Base-by-base conservation (phyloP, 2,888 invertebrate species). In the Microctonus aethiopoides region DNA sequence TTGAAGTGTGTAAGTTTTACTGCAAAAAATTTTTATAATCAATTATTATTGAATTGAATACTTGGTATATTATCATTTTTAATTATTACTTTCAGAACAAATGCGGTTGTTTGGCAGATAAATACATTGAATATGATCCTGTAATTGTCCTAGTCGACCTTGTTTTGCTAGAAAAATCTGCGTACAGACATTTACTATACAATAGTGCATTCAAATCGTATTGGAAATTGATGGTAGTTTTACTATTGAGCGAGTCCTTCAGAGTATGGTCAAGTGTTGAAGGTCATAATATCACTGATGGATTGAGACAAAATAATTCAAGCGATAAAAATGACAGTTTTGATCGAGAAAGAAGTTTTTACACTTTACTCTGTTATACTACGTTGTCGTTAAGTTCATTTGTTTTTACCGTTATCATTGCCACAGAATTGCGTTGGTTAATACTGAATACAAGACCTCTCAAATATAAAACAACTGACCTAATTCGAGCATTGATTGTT, bases 121-220 rank as follows among this genome's bases (percentile, higher is more conserved):
- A 95, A 84, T 97, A 97, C 82, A 92, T 97, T 71, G 97, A 97
- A 87, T 96, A 94, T 85, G 97, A 97, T 82, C 90, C 92, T n/a
- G 93, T 95, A 0, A 93, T 97, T 75, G 92, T 96, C 0, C 90
- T 95, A 80, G 93, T 97, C 72, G 97, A 97, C 86, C 88, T 95
- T 29, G 90, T 97, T 32, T 87, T 97, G 11, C 89, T 97, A 77
- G 93, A 94, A 54, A 91, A 91, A 71, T 91, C 92, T 79, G 96
- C 96, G 0, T 96, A 95, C 83, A 89, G 96, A 36, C 97, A 97
- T 88, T 89, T 96, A 36, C 87, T 97, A 11, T 93, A 92, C 77
- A 97, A 97, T 84, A 91, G 92, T 7, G 88, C 91, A 60, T 93
- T 95, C 82, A 91, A 93, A 88, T 87, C 91, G 3, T 92, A 91